Evolutionary conservation across 2,113 vertebrate genomes (phyloP).

Genomic region (Chionis minor): DNA sequence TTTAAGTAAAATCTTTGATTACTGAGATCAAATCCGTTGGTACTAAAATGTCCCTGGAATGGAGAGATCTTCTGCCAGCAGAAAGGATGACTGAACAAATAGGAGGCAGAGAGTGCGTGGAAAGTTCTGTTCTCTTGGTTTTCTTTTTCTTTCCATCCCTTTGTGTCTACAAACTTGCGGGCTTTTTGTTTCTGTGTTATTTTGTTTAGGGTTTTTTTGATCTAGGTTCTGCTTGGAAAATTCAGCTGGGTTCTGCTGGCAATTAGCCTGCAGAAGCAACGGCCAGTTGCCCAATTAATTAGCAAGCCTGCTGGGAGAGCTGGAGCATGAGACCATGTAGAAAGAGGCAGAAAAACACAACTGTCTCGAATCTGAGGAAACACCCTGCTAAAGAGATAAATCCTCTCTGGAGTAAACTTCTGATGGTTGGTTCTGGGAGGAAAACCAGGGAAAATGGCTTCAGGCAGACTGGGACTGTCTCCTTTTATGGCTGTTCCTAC

Average conservation of each 20-base stretch:
- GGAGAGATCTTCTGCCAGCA: not conserved
- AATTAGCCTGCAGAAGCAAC: conserved; percentile 1
- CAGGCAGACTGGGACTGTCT: not conserved
- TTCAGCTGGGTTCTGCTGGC: not conserved
- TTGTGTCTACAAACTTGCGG: not conserved
- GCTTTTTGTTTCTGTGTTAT: not conserved
- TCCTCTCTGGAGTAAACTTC: not conserved
- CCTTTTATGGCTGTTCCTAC: not conserved
- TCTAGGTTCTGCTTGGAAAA: not conserved
- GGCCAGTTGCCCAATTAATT: not conserved
- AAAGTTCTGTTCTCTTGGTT: not conserved
- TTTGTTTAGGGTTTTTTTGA: not conserved
- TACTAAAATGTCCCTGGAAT: not conserved
- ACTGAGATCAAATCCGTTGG: not conserved
- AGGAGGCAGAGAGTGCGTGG: not conserved
- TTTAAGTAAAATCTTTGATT: not conserved
- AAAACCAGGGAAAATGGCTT: not conserved
- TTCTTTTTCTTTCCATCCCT: not conserved
- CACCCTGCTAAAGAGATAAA: not conserved
- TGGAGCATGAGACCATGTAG: not conserved
- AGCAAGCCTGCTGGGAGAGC: not conserved
- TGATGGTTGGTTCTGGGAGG: not conserved
- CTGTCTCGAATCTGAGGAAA: not conserved
- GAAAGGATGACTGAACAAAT: not conserved
- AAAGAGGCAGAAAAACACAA: not conserved